Base-by-base conservation (phyloP, 2,797 vertebrate genomes). In the Clarias platycephalus region DNA sequence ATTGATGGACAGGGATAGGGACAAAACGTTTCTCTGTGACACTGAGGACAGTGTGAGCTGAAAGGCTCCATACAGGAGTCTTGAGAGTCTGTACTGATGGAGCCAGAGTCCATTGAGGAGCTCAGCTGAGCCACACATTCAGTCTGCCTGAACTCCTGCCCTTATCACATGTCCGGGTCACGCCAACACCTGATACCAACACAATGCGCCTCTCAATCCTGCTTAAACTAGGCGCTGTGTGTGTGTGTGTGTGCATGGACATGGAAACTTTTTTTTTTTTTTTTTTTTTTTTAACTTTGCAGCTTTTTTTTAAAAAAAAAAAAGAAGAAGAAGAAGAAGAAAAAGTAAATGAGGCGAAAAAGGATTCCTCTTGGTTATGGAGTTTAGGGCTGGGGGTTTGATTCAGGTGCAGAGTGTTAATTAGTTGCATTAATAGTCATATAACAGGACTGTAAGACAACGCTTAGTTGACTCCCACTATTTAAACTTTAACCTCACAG, bases 111-210 rank as follows among this genome's bases (percentile, higher is more conserved):
- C 87, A 89, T 90, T 89, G 86, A 89, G 68, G 68, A 70, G 81
- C 82, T 89, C 86, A 87, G 87, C 85, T 87, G 83, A 89, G 82
- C 79, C 83, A 86, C 76, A 84, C 83, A 89, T 75, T 88, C 78
- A 80, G 83, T 83, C 83, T 76, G 63, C 37, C 40, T 72, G 82
- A 68, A 37, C 79, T 84, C 74, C 82, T 85, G 86, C 77, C 83
- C 85, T 88, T 85, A 88, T 88, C 85, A 87, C 85, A 88, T 57
- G 86, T 80, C 83, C 63, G 81, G 86, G 80, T 87, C 84, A 88
- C 80, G 13, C 81, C 78, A 90, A 87, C 86, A 85, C 85, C 86
- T 85, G 85, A 90, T 87, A 87, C 77, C 68, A 72, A 57, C 70
- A 88, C 87, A 90, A 87, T 90, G 70, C 57, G 26, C 53, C 62